phyloP scores from a whole-genome alignment of 2,888 invertebrate species.

The Netelia inedita region DNA sequence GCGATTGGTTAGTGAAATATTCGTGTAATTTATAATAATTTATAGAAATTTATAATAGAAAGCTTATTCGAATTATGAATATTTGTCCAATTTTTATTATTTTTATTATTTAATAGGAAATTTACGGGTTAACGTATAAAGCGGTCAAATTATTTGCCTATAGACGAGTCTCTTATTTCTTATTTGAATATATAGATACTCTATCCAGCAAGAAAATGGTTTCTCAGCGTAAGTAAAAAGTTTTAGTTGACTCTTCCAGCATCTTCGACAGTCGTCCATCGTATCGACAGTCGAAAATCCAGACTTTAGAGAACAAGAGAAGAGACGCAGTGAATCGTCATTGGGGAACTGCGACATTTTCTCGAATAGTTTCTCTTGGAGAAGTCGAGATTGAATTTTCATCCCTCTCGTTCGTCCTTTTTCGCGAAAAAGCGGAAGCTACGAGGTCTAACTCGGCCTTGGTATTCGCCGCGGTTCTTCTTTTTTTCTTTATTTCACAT shows the following conservation, averaged over 20 bases:
- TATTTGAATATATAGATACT: neutral
- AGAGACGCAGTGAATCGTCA: slow-evolving; percentile 10
- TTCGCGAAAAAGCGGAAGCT: slow-evolving; percentile 28
- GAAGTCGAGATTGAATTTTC: slow-evolving; percentile 61
- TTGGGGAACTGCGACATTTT: slow-evolving; percentile 19
- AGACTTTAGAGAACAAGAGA: neutral
- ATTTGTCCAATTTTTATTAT: too few relatives aligned
- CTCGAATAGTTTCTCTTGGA: slow-evolving; percentile 27
- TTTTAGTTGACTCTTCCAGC: slow-evolving; percentile 7
- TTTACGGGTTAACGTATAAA: too few relatives aligned
- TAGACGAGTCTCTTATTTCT: neutral
- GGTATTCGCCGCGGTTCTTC: slow-evolving; percentile 2
- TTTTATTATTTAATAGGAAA: too few relatives aligned
- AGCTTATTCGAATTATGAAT: too few relatives aligned
- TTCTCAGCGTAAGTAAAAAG: neutral
- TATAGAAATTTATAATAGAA: too few relatives aligned
- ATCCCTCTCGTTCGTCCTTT: slow-evolving; percentile 25
- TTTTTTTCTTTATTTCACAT: neutral
- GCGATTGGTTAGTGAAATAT: neutral
- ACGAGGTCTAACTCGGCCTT: neutral
- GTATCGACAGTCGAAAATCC: slow-evolving; percentile 12
- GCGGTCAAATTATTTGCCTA: neutral
- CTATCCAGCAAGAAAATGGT: slow-evolving; percentile 7
- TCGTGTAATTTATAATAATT: neutral
- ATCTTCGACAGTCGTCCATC: neutral